Evolutionary conservation across 2,113 vertebrate genomes (phyloP), one percentile per base, ranked within the genome.

Genomic region (Spermophilus dauricus): DNA sequence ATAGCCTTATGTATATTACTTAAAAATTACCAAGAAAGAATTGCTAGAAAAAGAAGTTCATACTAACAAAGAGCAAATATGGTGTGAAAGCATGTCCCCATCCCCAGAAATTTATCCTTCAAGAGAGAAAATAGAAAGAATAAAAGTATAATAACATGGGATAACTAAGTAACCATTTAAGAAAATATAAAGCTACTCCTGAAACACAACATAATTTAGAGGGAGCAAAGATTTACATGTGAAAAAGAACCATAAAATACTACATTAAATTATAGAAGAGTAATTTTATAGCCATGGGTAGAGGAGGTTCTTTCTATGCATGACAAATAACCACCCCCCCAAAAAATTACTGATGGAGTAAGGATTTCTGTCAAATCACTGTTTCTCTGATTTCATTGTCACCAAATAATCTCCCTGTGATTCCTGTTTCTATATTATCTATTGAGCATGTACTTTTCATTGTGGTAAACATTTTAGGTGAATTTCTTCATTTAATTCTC

Each of bases 121-220:
- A 84, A 42, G 63, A 63, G 51, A 96, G 51, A 92, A 95, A 96
- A 96, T 83, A 95, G 94, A 83, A 92, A 87, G 84, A 92, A 78
- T 78, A 86, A 93, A 88, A 86, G 90, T 89, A 61, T 26, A 92
- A 93, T 86, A 51, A 86, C 84, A 90, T 72, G 34, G 8, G 20
- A 95, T 86, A 78, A 61, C 65, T 84, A 81, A 73, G 61, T 93
- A 95, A 45, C 39, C 67, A 93, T 37, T 76, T 91, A 80, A 81
- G 78, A 58, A 42, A 78, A 95, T 42, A 84, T 67, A 56, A 77
- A 89, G 56, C 39, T 65, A 80, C 12, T 82, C 51, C 53, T 95
- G 86, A 82, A 89, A 63, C 20, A 87, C 77, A 91, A 90, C 70
- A 5, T 70, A 61, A 90, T 95, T 86, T 89, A 87, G 56, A 86